phyloP scores from a whole-genome alignment of 2,113 vertebrate genomes.

The Danionella cerebrum region DNA sequence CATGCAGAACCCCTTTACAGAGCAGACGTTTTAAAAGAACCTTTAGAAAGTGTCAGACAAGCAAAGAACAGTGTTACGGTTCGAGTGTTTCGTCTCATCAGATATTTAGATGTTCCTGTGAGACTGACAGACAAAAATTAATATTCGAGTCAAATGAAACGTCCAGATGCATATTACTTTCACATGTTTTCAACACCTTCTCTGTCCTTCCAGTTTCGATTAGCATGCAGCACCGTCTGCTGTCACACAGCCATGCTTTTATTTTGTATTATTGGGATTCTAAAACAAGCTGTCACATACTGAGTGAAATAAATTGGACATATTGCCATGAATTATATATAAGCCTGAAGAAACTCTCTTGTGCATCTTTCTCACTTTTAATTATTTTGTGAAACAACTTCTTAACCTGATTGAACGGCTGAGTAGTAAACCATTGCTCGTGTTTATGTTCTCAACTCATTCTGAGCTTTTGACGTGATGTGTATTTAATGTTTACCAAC shows the following conservation, averaged over 20 bases:
- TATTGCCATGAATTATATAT: not conserved
- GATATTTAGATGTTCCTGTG: too few relatives aligned
- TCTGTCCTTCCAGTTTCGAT: not conserved
- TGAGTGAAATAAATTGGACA: not conserved
- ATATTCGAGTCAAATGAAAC: too few relatives aligned
- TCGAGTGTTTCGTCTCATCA: too few relatives aligned
- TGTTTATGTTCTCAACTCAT: not conserved
- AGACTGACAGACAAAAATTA: too few relatives aligned
- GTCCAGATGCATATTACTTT: not conserved
- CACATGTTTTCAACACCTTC: not conserved
- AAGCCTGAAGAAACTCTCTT: not conserved
- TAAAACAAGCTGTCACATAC: slow-evolving; percentile 15
- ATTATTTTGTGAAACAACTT: not conserved
- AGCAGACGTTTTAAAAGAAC: too few relatives aligned
- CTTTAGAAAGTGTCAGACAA: too few relatives aligned
- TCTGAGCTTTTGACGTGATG: not conserved
- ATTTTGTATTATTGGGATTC: not conserved
- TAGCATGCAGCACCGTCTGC: not conserved
- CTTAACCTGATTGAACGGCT: not conserved
- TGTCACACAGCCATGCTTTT: not conserved
- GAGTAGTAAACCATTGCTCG: not conserved
- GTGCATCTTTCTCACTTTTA: not conserved
- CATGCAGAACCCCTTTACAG: too few relatives aligned
- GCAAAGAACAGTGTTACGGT: too few relatives aligned
- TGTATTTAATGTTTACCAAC: too few relatives aligned